These are phyloP conservation scores for Python bivittatus DNA, from an alignment of 2,113 vertebrate species.

Conservation along the genomic window DNA sequence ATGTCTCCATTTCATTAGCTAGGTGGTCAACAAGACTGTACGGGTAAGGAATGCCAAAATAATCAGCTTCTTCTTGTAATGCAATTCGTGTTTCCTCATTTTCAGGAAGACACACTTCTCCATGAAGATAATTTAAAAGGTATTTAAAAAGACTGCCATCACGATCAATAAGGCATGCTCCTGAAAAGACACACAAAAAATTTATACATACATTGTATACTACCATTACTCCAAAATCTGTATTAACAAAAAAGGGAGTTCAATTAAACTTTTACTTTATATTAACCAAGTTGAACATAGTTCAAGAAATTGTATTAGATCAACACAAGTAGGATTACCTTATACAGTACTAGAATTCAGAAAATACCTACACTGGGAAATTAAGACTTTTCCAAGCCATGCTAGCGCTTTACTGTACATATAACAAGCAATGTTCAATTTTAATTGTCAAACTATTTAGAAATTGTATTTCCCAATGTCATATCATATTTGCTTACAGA, in stretches of 20 bases:
- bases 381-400: neutral
- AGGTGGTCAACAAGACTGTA: constrained; percentile 75
- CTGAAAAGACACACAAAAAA: constrained; percentile 64
- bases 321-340: neutral
- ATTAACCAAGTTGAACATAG: neutral
- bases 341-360: neutral
- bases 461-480: neutral
- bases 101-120: constrained; percentile 72
- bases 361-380: no score
- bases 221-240: neutral
- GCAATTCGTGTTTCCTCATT: constrained; percentile 66
- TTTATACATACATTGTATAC: constrained; percentile 8
- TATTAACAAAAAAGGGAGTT: neutral
- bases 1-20: constrained; percentile 78
- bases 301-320: neutral
- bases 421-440: neutral
- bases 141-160: constrained; percentile 78
- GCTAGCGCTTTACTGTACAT: neutral
- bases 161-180: constrained; percentile 73
- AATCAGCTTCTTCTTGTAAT: constrained; percentile 77
- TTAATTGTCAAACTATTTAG: neutral
- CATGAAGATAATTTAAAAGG: constrained; percentile 78
- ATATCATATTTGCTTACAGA: neutral
- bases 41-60: constrained; percentile 79
- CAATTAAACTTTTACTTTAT: neutral